These are phyloP conservation scores for Monopterus albus DNA, from an alignment of 2,113 vertebrate species.

Conservation along the genomic window DNA sequence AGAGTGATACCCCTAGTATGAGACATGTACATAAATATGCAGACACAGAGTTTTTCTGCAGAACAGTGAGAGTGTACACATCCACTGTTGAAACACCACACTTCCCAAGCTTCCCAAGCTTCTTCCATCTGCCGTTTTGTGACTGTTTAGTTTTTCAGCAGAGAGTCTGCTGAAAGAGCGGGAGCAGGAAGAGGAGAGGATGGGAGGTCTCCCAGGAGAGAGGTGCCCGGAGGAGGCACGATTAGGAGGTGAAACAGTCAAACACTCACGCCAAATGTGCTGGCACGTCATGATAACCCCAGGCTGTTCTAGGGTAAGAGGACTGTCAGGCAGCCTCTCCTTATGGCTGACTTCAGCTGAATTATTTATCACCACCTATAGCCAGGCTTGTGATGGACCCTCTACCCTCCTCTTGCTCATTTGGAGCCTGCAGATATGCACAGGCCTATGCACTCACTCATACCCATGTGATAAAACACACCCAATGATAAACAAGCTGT, in stretches of 20 bases:
- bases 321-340: slow-evolving; percentile 88
- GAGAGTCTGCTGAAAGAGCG: slow-evolving; percentile 38
- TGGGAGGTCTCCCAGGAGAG: slow-evolving; percentile 79
- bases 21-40: too few relatives aligned
- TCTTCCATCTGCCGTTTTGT: slow-evolving; percentile 30
- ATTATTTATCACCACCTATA: slow-evolving; percentile 88
- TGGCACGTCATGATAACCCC: slow-evolving; percentile 86
- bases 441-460: slow-evolving; percentile 39
- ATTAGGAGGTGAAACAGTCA: slow-evolving; percentile 88
- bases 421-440: slow-evolving; percentile 77
- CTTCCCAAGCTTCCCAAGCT: slow-evolving; percentile 27
- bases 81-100: slow-evolving; percentile 9
- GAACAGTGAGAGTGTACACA: slow-evolving; percentile 9
- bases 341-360: slow-evolving; percentile 85
- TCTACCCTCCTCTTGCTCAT: slow-evolving; percentile 77
- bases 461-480: slow-evolving; percentile 41
- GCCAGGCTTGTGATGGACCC: slow-evolving; percentile 77
- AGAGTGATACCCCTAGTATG: too few relatives aligned
- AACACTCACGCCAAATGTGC: slow-evolving; percentile 84
- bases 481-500: neutral
- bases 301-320: slow-evolving; percentile 83
- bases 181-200: slow-evolving; percentile 55
- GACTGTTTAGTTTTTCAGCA: slow-evolving; percentile 43
- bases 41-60: neutral
- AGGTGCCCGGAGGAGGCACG: slow-evolving; percentile 82